Conservation (phyloP, 2,797 vertebrate genomes). For the Graptemys geographica region DNA sequence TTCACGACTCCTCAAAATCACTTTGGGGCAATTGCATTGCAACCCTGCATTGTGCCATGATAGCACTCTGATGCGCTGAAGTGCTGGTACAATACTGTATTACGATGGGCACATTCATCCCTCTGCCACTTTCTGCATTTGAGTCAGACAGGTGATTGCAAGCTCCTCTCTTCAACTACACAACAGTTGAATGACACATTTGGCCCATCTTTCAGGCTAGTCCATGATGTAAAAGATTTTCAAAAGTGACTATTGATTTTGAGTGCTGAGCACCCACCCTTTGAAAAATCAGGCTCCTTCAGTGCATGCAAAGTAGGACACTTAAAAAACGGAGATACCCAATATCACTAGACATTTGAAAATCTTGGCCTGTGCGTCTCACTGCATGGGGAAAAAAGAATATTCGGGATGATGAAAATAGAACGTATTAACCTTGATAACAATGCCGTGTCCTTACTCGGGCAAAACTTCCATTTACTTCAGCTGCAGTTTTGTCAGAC, state of each 20-base stretch:
- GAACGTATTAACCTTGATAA: neutral
- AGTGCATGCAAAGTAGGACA: neutral
- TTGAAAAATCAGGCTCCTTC: neutral
- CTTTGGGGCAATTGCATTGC: constrained; percentile 34
- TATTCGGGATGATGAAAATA: neutral
- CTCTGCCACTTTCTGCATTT: constrained; percentile 55
- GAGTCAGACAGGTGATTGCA: constrained; percentile 5
- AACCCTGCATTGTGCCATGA: constrained; percentile 19
- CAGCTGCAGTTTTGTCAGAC: neutral
- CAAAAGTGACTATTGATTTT: neutral
- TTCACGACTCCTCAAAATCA: neutral
- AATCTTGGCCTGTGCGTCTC: neutral
- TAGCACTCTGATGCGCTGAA: constrained; percentile 29
- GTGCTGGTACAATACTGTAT: constrained; percentile 32
- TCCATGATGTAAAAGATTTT: constrained; percentile 7
- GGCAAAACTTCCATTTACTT: neutral
- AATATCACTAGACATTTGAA: neutral
- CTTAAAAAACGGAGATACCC: neutral
- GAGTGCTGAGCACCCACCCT: neutral
- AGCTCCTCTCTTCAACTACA: neutral
- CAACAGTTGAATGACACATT: constrained; percentile 54
- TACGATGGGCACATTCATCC: constrained; percentile 34
- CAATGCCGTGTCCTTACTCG: neutral
- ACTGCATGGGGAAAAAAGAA: neutral
- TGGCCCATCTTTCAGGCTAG: constrained; percentile 15